Evolutionary conservation across 1,140 invertebrate genomes (phyloP).

Genomic region (Leptinotarsa defecta): DNA sequence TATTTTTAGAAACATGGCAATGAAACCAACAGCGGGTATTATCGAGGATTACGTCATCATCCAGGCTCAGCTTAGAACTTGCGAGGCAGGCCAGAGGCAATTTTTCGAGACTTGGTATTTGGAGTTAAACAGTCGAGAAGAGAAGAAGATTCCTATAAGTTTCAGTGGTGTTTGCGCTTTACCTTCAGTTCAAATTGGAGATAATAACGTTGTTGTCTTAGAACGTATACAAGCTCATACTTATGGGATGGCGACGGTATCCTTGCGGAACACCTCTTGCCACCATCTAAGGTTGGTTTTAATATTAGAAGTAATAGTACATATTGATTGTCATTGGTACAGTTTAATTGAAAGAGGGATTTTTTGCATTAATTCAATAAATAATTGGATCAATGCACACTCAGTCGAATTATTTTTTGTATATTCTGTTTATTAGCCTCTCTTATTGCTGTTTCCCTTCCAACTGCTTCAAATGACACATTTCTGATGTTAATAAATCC

Average conservation of each 20-base stretch:
- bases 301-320: too few species aligned
- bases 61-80: slow-evolving; percentile 33
- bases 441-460: too few species aligned
- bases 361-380: too few species aligned
- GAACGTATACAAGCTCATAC: slow-evolving; percentile 37
- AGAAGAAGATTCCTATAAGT: slow-evolving; percentile 27
- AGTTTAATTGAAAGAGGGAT: too few species aligned
- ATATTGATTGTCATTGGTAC: too few species aligned
- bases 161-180: slow-evolving; percentile 38
- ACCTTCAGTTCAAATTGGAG: slow-evolving; percentile 38
- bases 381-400: too few species aligned
- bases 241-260: slow-evolving; percentile 25
- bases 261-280: slow-evolving; percentile 36
- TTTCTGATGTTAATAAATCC: too few species aligned
- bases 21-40: slow-evolving; percentile 44
- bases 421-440: too few species aligned
- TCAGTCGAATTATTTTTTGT: too few species aligned
- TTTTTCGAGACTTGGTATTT: slow-evolving; percentile 43
- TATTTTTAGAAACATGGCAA: slow-evolving; percentile 32
- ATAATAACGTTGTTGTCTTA: slow-evolving; percentile 38
- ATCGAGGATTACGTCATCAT: slow-evolving; percentile 38
- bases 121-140: slow-evolving; percentile 38
- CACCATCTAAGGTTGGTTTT: slow-evolving; percentile 35
- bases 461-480: too few species aligned
- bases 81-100: slow-evolving; percentile 16